Percentiles rank a stretch among this genome's conserved stretches.
These are phyloP conservation scores for Poeciliopsis turneri DNA, from an alignment of 2,797 vertebrate genomes.

Conservation along the genomic window DNA sequence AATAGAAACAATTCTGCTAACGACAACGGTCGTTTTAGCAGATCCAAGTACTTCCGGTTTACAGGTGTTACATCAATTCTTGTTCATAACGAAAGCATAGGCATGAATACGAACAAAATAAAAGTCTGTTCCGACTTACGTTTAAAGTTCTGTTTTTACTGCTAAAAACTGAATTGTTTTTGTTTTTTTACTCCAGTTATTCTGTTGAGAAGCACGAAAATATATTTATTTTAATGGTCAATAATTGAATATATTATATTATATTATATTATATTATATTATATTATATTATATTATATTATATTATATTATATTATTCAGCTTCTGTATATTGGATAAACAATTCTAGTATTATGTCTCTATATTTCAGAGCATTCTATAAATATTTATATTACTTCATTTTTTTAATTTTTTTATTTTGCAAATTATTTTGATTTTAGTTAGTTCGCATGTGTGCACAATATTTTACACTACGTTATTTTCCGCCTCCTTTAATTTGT, in stretches of 20 bases:
- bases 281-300: constrained; percentile 1
- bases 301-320: background rate
- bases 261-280: constrained; percentile 2
- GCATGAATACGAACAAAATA: no score
- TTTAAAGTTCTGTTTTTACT: background rate
- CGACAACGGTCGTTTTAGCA: background rate
- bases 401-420: background rate
- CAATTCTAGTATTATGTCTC: background rate
- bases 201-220: background rate
- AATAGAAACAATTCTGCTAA: background rate
- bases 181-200: background rate
- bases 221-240: background rate
- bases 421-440: background rate
- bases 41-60: constrained; percentile 52
- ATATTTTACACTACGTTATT: background rate
- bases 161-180: background rate
- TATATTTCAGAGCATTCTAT: background rate
- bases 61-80: constrained; percentile 18
- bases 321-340: background rate
- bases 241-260: background rate
- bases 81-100: background rate
- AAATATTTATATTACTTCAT: background rate
- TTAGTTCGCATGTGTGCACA: background rate
- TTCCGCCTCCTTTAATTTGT: background rate
- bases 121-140: background rate